phyloP scores from a whole-genome alignment of 2,888 invertebrate species.

The Cheiracanthium punctorium region DNA sequence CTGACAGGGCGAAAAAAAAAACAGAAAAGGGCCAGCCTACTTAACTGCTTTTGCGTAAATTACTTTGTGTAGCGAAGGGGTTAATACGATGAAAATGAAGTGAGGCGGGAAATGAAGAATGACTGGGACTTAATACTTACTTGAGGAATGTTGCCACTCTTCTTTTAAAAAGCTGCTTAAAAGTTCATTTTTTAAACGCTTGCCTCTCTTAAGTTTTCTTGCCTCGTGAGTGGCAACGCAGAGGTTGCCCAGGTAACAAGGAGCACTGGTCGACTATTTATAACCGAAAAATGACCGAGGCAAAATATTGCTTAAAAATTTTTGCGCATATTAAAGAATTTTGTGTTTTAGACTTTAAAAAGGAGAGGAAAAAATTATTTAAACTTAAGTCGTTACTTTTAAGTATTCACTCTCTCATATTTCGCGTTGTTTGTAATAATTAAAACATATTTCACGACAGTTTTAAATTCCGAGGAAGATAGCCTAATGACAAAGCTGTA shows the following conservation, averaged over 20 bases:
- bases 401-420: no score
- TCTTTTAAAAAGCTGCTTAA: slow-evolving; percentile 15
- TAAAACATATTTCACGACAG: no score
- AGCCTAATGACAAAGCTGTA: no score
- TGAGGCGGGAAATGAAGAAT: slow-evolving; percentile 20
- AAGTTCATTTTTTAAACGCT: slow-evolving; percentile 3
- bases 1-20: slow-evolving; percentile 1
- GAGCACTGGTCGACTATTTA: background rate
- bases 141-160: slow-evolving; percentile 2
- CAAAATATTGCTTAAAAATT: background rate
- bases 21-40: background rate
- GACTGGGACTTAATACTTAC: slow-evolving; percentile 17
- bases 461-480: no score
- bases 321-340: background rate
- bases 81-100: slow-evolving; percentile 34
- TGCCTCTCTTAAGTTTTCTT: background rate
- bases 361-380: no score
- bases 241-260: background rate
- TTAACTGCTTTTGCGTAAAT: slow-evolving; percentile 22
- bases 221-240: background rate
- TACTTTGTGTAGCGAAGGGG: slow-evolving; percentile 33
- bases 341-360: background rate
- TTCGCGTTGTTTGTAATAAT: no score
- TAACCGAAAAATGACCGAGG: background rate
- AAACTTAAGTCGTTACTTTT: background rate